Evolutionary conservation across 2,888 invertebrate genomes (phyloP).

Genomic region (Acanthosepion pharaonis): DNA sequence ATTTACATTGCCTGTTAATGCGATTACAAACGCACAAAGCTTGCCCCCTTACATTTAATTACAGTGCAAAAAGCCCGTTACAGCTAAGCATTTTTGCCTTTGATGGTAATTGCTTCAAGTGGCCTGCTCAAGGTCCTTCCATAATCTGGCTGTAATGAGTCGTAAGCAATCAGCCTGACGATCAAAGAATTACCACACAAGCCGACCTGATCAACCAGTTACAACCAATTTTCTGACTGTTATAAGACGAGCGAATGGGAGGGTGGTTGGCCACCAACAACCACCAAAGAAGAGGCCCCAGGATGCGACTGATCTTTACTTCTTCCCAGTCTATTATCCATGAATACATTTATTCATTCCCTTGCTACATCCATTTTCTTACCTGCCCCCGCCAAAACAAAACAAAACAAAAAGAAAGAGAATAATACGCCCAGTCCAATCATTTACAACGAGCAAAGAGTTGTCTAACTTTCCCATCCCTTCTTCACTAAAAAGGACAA

Average conservation of each 20-base stretch:
- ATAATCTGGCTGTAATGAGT: not conserved
- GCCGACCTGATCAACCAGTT: not conserved
- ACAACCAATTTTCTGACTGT: not conserved
- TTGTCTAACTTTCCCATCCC: too few species aligned
- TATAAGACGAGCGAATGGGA: not conserved
- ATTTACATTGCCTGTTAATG: not conserved
- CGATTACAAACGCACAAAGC: not conserved
- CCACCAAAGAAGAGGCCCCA: not conserved
- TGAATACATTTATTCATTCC: not conserved
- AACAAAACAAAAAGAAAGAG: not conserved
- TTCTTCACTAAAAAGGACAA: too few species aligned
- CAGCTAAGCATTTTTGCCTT: not conserved
- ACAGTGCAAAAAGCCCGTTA: not conserved
- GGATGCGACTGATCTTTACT: not conserved
- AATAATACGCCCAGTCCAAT: not conserved
- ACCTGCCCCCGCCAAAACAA: not conserved
- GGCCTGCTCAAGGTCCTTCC: not conserved
- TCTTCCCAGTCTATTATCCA: not conserved
- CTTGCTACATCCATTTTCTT: not conserved
- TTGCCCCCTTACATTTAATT: not conserved
- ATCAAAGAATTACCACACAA: not conserved
- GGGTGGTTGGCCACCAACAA: not conserved
- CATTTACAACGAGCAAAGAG: too few species aligned
- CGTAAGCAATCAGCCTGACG: not conserved
- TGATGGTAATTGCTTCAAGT: not conserved